Evolutionary conservation across 92 coral and sea anemone genomes (phyloP).

Genomic region (Scolanthus callimorphus): DNA sequence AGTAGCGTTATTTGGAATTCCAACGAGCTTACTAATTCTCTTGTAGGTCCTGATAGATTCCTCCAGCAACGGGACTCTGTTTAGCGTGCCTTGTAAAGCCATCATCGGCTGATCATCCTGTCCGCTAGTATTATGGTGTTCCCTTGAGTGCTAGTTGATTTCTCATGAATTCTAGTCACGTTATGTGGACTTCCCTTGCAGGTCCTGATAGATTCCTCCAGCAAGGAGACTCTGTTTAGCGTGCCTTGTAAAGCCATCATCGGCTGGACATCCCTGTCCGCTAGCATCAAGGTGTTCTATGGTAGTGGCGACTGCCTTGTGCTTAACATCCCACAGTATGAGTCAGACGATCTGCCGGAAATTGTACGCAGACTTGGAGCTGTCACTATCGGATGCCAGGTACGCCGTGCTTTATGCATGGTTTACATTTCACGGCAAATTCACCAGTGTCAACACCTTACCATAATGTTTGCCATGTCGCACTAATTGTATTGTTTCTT

Average conservation of each 20-base stretch:
- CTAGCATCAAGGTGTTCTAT: slow-evolving; percentile 95
- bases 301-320: slow-evolving; percentile 97
- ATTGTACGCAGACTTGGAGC: slow-evolving; percentile 87
- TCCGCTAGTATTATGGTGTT: slow-evolving; percentile 96
- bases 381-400: slow-evolving; percentile 99
- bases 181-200: neutral
- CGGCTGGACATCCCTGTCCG: slow-evolving; percentile 95
- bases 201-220: neutral
- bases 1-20: too few species aligned
- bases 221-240: slow-evolving; percentile 88
- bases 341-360: slow-evolving; percentile 91
- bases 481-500: neutral
- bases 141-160: too few species aligned
- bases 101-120: slow-evolving; percentile 95
- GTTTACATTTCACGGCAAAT: neutral
- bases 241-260: slow-evolving; percentile 91
- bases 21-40: too few species aligned
- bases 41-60: neutral
- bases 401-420: slow-evolving; percentile 12
- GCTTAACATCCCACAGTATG: slow-evolving; percentile 80
- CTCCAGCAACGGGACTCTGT: slow-evolving; percentile 67
- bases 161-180: too few species aligned
- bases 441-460: neutral
- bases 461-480: neutral
- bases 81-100: slow-evolving; percentile 92